A percentile compares a stretch with the other conserved stretches of the same genome.
Conservation (phyloP, 1,140 invertebrate genomes). For the Steinernema khuongi region DNA sequence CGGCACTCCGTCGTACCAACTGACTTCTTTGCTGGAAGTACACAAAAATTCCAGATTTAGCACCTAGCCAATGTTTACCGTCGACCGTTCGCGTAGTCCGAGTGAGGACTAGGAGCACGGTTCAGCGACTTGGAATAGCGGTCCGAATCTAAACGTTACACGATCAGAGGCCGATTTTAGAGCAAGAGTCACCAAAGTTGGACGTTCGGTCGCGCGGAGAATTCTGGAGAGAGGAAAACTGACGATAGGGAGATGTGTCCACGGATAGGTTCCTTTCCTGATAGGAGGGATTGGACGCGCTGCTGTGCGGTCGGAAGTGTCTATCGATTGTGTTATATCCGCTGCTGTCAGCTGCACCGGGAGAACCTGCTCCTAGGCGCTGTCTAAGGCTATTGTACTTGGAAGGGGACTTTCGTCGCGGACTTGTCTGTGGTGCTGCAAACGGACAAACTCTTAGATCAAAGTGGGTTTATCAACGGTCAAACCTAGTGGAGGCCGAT, state of each 20-base stretch:
- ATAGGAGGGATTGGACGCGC: neutral
- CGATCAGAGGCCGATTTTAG: too few relatives aligned
- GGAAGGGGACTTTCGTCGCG: neutral
- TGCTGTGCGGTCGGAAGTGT: neutral
- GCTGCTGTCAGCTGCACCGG: neutral
- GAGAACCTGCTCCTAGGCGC: neutral
- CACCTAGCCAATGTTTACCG: neutral
- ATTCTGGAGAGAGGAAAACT: neutral
- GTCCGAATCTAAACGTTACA: neutral
- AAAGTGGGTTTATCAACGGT: neutral
- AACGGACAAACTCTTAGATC: neutral
- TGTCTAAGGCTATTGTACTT: slow-evolving; percentile 8
- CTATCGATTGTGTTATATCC: neutral
- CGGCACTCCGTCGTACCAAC: slow-evolving; percentile 11
- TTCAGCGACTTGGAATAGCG: neutral
- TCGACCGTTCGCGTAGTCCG: neutral
- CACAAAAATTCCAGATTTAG: neutral
- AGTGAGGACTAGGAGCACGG: slow-evolving; percentile 20
- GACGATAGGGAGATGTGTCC: neutral
- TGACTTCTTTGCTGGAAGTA: slow-evolving; percentile 19
- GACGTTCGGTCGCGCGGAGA: neutral
- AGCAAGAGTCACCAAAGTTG: neutral
- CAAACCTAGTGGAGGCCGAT: slow-evolving; percentile 15
- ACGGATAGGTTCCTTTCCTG: neutral
- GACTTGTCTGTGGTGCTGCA: neutral